phyloP scores from a whole-genome alignment of 2,888 invertebrate genomes.

The Troglohyphantes excavatus region DNA sequence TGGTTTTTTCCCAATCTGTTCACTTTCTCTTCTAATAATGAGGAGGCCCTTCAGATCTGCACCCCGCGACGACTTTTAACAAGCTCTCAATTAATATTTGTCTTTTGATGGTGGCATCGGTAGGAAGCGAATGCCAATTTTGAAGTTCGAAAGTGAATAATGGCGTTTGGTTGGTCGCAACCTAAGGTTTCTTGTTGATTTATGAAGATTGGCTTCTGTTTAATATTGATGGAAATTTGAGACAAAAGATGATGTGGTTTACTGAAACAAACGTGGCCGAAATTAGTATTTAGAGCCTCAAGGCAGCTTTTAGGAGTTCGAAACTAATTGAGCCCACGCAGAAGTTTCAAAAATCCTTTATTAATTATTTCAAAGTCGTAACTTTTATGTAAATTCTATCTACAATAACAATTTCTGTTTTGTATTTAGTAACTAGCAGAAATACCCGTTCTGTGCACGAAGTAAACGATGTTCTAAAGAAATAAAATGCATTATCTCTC shows the following conservation, averaged over 20 bases:
- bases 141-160: background rate
- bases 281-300: too few species aligned
- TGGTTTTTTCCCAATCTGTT: background rate
- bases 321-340: too few species aligned
- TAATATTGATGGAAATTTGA: constrained; percentile 4
- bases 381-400: too few species aligned
- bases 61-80: constrained; percentile 15
- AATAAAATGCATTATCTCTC: too few species aligned
- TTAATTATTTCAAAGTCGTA: too few species aligned
- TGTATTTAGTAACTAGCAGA: too few species aligned
- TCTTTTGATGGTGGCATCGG: constrained; percentile 16
- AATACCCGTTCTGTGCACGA: too few species aligned
- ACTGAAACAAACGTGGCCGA: too few species aligned
- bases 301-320: too few species aligned
- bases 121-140: background rate
- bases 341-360: too few species aligned
- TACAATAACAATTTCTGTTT: too few species aligned
- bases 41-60: constrained; percentile 6
- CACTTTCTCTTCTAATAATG: constrained; percentile 26
- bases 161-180: background rate
- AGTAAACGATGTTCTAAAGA: too few species aligned
- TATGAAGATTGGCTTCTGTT: background rate
- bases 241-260: background rate
- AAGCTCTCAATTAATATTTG: constrained; percentile 43
- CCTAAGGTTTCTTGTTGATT: background rate